A percentile compares a stretch with the other conserved stretches of the same genome.
phyloP scores from a whole-genome alignment of 2,797 vertebrate genomes.

The Falco peregrinus region DNA sequence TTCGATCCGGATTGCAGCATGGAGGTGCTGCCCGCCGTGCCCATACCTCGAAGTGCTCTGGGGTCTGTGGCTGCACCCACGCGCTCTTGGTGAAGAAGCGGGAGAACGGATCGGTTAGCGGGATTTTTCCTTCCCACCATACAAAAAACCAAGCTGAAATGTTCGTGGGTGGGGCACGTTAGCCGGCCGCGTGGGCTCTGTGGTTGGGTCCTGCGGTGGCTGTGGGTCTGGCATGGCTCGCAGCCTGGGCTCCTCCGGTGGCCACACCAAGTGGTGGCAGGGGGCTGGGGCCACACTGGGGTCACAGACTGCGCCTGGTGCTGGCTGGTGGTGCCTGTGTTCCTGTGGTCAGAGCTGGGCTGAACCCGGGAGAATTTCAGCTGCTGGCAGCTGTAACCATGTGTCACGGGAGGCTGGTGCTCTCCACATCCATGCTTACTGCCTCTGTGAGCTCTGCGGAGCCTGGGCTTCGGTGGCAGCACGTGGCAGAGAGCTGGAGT shows the following conservation, averaged over 20 bases:
- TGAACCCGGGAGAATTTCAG: background rate
- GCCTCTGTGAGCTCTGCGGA: background rate
- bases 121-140: background rate
- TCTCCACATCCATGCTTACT: background rate
- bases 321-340: fast-evolving
- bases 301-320: fast-evolving
- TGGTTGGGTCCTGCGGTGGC: too few species aligned
- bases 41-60: background rate
- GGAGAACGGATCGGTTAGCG: background rate
- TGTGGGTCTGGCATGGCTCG: fast-evolving
- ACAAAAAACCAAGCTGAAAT: fast-evolving
- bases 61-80: fast-evolving
- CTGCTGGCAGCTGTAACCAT: background rate
- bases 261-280: too few species aligned
- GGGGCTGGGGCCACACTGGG: background rate
- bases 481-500: background rate
- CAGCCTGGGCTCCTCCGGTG: too few species aligned
- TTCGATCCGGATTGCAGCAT: fast-evolving
- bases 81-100: background rate
- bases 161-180: fast-evolving
- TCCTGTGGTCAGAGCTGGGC: fast-evolving
- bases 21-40: background rate
- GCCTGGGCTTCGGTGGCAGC: background rate
- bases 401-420: fast-evolving
- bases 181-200: fast-evolving